A percentile compares a stretch with the other conserved stretches of the same genome.
Evolutionary conservation across 2,113 vertebrate genomes (phyloP).

Genomic region (Micromys minutus): DNA sequence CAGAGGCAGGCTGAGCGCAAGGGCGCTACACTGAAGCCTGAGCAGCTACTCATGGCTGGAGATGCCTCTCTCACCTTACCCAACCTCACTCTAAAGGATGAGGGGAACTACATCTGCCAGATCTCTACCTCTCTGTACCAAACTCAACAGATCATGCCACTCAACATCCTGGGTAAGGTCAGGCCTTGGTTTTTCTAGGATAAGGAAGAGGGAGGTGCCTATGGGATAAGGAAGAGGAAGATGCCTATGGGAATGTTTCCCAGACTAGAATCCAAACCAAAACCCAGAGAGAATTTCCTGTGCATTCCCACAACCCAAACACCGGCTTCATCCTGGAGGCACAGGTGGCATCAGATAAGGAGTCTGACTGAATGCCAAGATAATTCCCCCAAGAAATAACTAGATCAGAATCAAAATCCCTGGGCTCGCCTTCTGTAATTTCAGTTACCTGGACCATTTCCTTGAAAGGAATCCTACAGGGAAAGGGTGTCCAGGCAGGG

Average conservation of each 20-base stretch:
- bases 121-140: constrained; percentile 81
- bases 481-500: not conserved
- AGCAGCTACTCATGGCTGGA: constrained; percentile 76
- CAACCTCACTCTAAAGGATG: constrained; percentile 83
- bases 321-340: not conserved
- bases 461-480: not conserved
- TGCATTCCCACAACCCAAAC: not conserved
- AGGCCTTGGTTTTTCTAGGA: not conserved
- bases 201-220: not conserved
- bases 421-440: not conserved
- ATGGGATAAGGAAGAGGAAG: no score
- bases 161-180: constrained; percentile 85
- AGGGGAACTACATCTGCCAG: constrained; percentile 89
- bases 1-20: constrained; percentile 64
- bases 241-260: not conserved
- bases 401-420: not conserved
- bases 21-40: constrained; percentile 76
- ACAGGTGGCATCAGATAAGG: not conserved
- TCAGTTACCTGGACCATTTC: not conserved
- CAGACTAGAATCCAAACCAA: not conserved
- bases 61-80: constrained; percentile 85
- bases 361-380: not conserved
- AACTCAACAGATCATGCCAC: constrained; percentile 87
- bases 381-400: not conserved
- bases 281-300: not conserved